Conservation (phyloP, 2,113 vertebrate genomes). For the Megalops atlanticus region DNA sequence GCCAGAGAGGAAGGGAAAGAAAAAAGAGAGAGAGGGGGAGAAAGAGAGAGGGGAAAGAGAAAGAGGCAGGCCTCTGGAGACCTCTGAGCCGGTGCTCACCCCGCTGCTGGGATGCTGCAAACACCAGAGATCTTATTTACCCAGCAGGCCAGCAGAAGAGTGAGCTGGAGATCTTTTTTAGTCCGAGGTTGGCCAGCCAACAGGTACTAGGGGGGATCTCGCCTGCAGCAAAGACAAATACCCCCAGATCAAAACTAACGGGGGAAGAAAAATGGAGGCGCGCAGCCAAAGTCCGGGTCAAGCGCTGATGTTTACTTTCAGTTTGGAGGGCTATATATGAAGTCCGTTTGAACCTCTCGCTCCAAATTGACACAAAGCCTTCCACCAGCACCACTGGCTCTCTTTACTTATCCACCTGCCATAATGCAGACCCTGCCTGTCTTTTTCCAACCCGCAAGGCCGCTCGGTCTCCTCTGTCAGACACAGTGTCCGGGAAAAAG, state of each 20-base stretch:
- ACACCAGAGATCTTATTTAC: constrained; percentile 77
- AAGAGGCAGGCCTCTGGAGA: constrained; percentile 56
- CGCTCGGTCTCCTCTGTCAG: constrained; percentile 92
- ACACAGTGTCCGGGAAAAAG: constrained; percentile 86
- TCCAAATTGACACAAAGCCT: constrained; percentile 57
- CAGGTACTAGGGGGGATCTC: constrained; percentile 70
- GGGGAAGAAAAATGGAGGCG: constrained; percentile 60
- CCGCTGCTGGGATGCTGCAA: constrained; percentile 64
- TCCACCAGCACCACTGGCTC: constrained; percentile 28
- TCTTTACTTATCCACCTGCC: constrained; percentile 54
- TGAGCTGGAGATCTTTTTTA: constrained; percentile 70
- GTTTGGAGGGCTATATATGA: constrained; percentile 65
- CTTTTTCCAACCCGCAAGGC: constrained; percentile 66
- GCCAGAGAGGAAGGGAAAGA: too few species aligned
- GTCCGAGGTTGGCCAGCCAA: constrained; percentile 64
- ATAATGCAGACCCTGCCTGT: constrained; percentile 60
- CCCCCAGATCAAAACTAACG: constrained; percentile 69
- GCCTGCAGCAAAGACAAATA: constrained; percentile 73
- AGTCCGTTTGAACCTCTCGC: constrained; percentile 65
- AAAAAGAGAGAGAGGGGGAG: too few species aligned
- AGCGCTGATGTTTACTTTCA: constrained; percentile 72
- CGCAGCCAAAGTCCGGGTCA: constrained; percentile 70
- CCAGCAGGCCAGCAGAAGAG: constrained; percentile 66
- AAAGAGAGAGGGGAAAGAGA: constrained; percentile 48
- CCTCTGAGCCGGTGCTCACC: constrained; percentile 63